Percentiles rank a stretch among this genome's conserved stretches.
These are phyloP conservation scores for Cotesia vestalis DNA, from an alignment of 1,140 invertebrate genomes.

Conservation along the genomic window DNA sequence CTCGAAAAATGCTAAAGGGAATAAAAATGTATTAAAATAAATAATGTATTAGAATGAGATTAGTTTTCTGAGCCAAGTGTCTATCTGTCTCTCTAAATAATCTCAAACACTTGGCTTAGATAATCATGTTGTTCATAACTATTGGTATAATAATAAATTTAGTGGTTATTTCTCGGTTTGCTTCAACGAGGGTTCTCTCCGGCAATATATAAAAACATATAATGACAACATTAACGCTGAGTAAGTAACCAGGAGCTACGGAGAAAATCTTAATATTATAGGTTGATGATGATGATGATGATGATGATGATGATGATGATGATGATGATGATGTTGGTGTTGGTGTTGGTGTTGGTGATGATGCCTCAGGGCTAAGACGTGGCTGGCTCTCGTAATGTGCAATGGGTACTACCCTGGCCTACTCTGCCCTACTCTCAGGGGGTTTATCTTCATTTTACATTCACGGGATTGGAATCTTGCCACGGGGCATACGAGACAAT, in stretches of 20 bases:
- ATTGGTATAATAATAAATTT: not conserved
- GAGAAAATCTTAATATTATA: not conserved
- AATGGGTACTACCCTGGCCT: slow-evolving; percentile 14
- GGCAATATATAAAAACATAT: too few species aligned
- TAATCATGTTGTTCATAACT: not conserved
- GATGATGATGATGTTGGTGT: too few species aligned
- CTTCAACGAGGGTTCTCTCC: not conserved
- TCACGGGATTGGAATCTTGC: slow-evolving; percentile 44
- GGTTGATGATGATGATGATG: too few species aligned
- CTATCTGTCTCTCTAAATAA: too few species aligned
- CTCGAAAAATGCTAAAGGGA: not conserved
- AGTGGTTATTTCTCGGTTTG: not conserved
- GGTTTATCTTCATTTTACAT: slow-evolving; percentile 51
- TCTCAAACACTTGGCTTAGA: not conserved
- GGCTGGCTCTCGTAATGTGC: not conserved
- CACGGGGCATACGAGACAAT: slow-evolving; percentile 41
- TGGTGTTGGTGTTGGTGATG: too few species aligned
- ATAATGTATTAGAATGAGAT: too few species aligned
- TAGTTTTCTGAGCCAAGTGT: too few species aligned
- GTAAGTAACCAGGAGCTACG: not conserved
- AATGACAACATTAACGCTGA: slow-evolving; percentile 15
- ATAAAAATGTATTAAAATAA: not conserved
- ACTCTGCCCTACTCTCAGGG: slow-evolving; percentile 31
- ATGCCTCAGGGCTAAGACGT: slow-evolving; percentile 2
- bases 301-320: not conserved